These are phyloP conservation scores for Vanacampus margaritifer DNA, from an alignment of 2,113 vertebrate species.

Conservation along the genomic window DNA sequence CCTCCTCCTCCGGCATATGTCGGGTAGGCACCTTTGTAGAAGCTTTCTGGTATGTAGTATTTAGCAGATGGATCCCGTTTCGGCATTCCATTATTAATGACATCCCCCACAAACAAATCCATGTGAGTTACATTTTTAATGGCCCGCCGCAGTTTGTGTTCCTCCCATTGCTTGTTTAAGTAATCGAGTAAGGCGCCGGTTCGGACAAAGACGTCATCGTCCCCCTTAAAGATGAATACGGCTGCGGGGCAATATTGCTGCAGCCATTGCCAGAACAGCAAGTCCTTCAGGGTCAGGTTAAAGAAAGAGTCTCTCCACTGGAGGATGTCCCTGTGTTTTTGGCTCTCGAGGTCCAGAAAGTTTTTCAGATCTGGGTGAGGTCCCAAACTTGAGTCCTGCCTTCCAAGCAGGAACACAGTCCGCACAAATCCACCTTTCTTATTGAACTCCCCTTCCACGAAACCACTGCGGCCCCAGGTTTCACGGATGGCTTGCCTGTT, in stretches of 20 bases:
- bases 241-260: constrained; percentile 59
- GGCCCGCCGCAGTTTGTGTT: constrained; percentile 32
- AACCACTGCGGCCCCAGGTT: constrained; percentile 72
- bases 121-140: constrained; percentile 28
- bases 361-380: constrained; percentile 66
- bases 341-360: constrained; percentile 69
- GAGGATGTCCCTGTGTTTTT: constrained; percentile 68
- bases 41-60: constrained; percentile 76
- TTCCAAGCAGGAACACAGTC: constrained; percentile 73
- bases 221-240: constrained; percentile 75
- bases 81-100: constrained; percentile 71
- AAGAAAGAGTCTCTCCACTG: constrained; percentile 78
- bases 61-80: constrained; percentile 69
- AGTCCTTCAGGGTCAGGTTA: constrained; percentile 78
- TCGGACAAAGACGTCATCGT: constrained; percentile 77
- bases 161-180: constrained; percentile 51
- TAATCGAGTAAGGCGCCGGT: constrained; percentile 68
- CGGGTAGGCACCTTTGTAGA: constrained; percentile 74
- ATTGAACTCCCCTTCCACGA: constrained; percentile 38
- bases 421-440: constrained; percentile 51
- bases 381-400: constrained; percentile 67
- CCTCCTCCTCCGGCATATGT: constrained; percentile 77
- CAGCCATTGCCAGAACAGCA: constrained; percentile 77
- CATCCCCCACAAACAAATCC: constrained; percentile 72
- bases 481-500: constrained; percentile 79